These are phyloP conservation scores for Willowsia nigromaculata DNA, from an alignment of 2,888 invertebrate genomes.

Conservation along the genomic window DNA sequence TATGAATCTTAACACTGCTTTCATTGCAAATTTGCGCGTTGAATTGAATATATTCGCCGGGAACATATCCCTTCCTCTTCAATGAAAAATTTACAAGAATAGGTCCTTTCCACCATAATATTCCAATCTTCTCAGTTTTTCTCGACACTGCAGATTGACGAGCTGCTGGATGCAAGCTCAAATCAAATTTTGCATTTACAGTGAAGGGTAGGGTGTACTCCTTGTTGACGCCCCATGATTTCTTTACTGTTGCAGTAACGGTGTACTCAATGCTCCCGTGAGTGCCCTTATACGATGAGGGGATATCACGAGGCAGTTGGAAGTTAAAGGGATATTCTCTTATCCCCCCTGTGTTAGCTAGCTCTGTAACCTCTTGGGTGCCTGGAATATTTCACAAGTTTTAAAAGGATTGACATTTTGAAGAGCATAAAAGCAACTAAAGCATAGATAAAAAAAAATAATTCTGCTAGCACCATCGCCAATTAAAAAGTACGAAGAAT, in stretches of 20 bases:
- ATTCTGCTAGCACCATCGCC: slow-evolving; percentile 56
- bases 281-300: slow-evolving; percentile 69
- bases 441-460: neutral
- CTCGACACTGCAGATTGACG: slow-evolving; percentile 46
- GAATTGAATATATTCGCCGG: slow-evolving; percentile 64
- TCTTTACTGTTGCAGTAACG: slow-evolving; percentile 59
- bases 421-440: neutral
- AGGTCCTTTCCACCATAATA: slow-evolving; percentile 69
- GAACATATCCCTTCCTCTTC: slow-evolving; percentile 47
- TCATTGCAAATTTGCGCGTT: slow-evolving; percentile 71
- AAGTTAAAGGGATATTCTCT: slow-evolving; percentile 65
- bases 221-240: slow-evolving; percentile 65
- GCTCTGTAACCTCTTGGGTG: slow-evolving; percentile 49
- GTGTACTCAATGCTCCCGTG: slow-evolving; percentile 69
- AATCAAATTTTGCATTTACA: slow-evolving; percentile 61
- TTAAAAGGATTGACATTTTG: neutral
- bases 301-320: slow-evolving; percentile 59
- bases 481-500: slow-evolving; percentile 61
- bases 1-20: slow-evolving; percentile 66
- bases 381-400: neutral
- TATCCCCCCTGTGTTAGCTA: slow-evolving; percentile 49
- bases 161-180: slow-evolving; percentile 48
- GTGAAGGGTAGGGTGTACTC: slow-evolving; percentile 56
- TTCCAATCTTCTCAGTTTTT: slow-evolving; percentile 61
- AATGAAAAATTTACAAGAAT: slow-evolving; percentile 62